phyloP scores from a whole-genome alignment of 1,140 invertebrate species.

The Camponotus floridanus region DNA sequence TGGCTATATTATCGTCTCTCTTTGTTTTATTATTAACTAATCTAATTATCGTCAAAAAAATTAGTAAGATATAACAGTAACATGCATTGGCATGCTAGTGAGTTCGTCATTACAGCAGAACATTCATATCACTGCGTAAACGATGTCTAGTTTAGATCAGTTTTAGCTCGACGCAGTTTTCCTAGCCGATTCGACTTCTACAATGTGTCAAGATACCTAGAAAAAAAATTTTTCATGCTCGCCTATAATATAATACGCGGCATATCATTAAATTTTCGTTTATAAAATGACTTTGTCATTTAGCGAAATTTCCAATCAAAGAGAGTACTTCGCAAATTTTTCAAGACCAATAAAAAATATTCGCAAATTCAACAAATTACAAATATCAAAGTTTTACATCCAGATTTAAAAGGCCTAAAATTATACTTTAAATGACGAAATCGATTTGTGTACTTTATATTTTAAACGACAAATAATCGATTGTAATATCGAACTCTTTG shows the following conservation, averaged over 20 bases:
- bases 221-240: constrained; percentile 42
- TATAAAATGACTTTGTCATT: constrained; percentile 61
- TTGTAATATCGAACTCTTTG: neutral
- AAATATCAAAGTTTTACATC: constrained; percentile 27
- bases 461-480: neutral
- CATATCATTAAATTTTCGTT: constrained; percentile 36
- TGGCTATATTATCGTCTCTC: constrained; percentile 80
- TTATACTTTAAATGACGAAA: constrained; percentile 12
- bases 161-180: constrained; percentile 55
- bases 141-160: constrained; percentile 71
- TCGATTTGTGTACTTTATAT: no score
- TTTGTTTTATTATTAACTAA: constrained; percentile 78
- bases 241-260: constrained; percentile 1
- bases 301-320: constrained; percentile 55
- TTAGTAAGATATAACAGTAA: constrained; percentile 65
- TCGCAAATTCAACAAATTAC: constrained; percentile 15
- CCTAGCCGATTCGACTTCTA: constrained; percentile 57
- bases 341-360: neutral
- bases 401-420: constrained; percentile 48
- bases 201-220: constrained; percentile 54
- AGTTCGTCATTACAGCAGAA: constrained; percentile 67
- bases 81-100: constrained; percentile 58
- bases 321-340: neutral
- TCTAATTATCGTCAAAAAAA: constrained; percentile 64
- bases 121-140: constrained; percentile 70